Percentiles rank a stretch among this genome's conserved stretches.
phyloP scores from a whole-genome alignment of 2,888 invertebrate genomes.

The Tachina grossa region DNA sequence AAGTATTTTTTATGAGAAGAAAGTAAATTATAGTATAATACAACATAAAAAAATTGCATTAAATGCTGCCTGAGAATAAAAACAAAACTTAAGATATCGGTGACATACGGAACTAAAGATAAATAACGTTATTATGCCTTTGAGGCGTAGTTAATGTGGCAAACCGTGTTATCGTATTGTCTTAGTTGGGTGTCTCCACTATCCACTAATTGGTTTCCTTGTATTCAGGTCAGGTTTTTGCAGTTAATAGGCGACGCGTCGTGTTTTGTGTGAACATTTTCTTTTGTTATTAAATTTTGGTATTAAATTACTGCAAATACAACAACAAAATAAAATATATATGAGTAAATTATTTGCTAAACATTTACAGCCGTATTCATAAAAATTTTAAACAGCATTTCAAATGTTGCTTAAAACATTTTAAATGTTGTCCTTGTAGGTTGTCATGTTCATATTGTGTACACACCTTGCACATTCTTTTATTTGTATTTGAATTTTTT shows the following conservation, averaged over 20 bases:
- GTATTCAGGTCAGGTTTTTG: not conserved
- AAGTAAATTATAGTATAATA: too few species aligned
- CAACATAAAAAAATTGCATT: too few species aligned
- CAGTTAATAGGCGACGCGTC: too few species aligned
- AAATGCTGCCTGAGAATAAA: too few species aligned
- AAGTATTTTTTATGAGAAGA: too few species aligned
- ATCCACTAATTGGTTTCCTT: conserved; percentile 17
- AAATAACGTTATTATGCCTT: too few species aligned
- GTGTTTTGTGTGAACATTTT: too few species aligned
- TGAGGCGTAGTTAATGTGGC: not conserved
- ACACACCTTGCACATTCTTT: not conserved
- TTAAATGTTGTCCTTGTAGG: too few species aligned
- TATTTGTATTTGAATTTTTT: not conserved
- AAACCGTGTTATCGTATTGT: not conserved
- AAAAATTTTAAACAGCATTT: not conserved
- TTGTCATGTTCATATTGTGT: not conserved
- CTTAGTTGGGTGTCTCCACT: not conserved
- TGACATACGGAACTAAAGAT: too few species aligned
- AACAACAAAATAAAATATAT: conserved; percentile 33
- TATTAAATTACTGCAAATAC: conserved; percentile 58
- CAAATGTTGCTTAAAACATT: not conserved
- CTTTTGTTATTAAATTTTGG: conserved; percentile 7
- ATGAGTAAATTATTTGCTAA: conserved; percentile 49
- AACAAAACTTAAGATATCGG: too few species aligned
- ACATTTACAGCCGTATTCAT: not conserved